A percentile compares a stretch with the other conserved stretches of the same genome.
Conservation (phyloP, 1,140 invertebrate genomes). For the Colletes gigas region DNA sequence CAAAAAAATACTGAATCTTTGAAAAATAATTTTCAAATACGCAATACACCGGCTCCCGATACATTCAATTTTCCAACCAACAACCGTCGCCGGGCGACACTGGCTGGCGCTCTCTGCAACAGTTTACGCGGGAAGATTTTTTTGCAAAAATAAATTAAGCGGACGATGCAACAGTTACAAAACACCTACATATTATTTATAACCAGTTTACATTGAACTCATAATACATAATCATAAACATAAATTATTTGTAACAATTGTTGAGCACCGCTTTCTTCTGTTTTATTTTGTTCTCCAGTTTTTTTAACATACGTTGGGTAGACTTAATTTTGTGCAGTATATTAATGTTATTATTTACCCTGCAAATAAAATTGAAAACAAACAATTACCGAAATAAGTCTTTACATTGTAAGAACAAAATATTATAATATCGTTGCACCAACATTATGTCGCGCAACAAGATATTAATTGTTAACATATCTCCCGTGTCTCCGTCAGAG, state of each 20-base stretch:
- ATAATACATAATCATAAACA: no score
- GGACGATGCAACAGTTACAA: no score
- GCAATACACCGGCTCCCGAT: slow-evolving; percentile 39
- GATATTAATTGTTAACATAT: not conserved
- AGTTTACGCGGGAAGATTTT: slow-evolving; percentile 23
- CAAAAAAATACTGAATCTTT: slow-evolving; percentile 21
- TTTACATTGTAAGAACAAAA: not conserved
- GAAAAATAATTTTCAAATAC: slow-evolving; percentile 14
- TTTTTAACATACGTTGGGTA: not conserved
- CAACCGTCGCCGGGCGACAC: not conserved
- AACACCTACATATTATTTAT: not conserved
- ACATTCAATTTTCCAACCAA: slow-evolving; percentile 42
- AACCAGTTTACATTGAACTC: no score
- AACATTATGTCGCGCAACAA: slow-evolving; percentile 21
- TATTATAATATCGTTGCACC: not conserved
- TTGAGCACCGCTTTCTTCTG: not conserved
- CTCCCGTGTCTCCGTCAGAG: not conserved
- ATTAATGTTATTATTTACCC: not conserved
- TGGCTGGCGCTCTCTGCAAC: not conserved
- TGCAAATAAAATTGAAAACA: slow-evolving; percentile 2
- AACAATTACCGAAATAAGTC: not conserved
- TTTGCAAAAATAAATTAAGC: not conserved
- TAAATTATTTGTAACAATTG: not conserved
- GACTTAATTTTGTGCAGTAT: not conserved
- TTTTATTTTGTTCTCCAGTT: slow-evolving; percentile 26